A percentile compares a stretch with the other conserved stretches of the same genome.
Conservation (phyloP, 2,888 invertebrate species). For the Gastrophysa polygoni region DNA sequence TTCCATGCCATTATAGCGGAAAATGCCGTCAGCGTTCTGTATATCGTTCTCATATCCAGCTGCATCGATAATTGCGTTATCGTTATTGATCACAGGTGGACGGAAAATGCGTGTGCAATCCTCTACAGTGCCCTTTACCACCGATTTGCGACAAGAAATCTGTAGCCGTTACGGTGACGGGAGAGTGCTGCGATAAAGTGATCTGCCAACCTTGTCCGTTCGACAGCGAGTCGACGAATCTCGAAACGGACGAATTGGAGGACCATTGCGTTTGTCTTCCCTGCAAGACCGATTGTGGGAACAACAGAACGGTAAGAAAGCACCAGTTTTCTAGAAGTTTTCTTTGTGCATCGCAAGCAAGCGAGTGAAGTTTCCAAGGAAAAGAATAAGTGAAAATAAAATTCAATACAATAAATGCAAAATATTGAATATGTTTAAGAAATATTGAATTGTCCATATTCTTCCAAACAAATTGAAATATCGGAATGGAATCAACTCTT, state of each 20-base stretch:
- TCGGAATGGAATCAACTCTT: too few species aligned
- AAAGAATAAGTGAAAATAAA: too few species aligned
- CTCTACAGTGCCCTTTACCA: conserved; percentile 47
- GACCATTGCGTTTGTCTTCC: conserved; percentile 52
- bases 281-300: conserved; percentile 48
- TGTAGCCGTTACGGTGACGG: conserved; percentile 43
- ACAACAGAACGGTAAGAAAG: conserved; percentile 40
- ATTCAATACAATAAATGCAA: too few species aligned
- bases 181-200: conserved; percentile 48
- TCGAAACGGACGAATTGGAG: conserved; percentile 44
- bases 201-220: conserved; percentile 48
- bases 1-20: too few species aligned
- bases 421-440: too few species aligned
- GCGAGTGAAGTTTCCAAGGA: too few species aligned
- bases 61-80: background rate
- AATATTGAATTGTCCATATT: too few species aligned
- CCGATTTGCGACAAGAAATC: conserved; percentile 47
- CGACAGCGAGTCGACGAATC: conserved; percentile 48
- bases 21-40: too few species aligned
- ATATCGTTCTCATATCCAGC: too few species aligned
- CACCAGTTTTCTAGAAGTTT: too few species aligned
- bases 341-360: background rate
- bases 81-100: conserved; percentile 30
- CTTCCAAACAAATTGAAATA: too few species aligned
- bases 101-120: conserved; percentile 49